Evolutionary conservation across 2,113 vertebrate species (phyloP).

Genomic region (Melozone crissalis): DNA sequence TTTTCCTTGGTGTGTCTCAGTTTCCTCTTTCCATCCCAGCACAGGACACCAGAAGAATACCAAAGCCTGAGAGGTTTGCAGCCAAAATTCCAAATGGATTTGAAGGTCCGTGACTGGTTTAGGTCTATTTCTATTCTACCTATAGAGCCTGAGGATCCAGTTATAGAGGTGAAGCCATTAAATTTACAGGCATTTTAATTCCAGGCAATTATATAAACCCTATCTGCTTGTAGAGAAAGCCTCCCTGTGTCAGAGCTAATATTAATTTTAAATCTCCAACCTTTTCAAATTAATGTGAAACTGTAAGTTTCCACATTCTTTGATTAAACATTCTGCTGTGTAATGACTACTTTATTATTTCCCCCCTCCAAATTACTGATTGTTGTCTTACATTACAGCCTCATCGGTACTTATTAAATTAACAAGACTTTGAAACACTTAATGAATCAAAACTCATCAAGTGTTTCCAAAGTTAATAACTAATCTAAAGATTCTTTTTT

Average conservation of each 20-base stretch:
- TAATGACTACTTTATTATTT: conserved; percentile 72
- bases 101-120: background rate
- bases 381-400: conserved; percentile 74
- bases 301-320: conserved; percentile 65
- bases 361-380: conserved; percentile 72
- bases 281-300: conserved; percentile 57
- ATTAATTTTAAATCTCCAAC: conserved; percentile 61
- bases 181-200: conserved; percentile 53
- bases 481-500: conserved; percentile 33
- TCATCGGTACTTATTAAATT: conserved; percentile 73
- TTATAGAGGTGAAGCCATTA: conserved; percentile 23
- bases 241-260: conserved; percentile 43
- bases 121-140: background rate
- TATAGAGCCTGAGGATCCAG: conserved; percentile 2
- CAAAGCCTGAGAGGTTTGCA: background rate
- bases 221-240: conserved; percentile 47
- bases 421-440: conserved; percentile 74
- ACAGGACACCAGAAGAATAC: background rate
- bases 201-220: conserved; percentile 44
- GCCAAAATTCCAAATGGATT: background rate
- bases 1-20: background rate
- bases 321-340: conserved; percentile 72
- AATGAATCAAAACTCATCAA: conserved; percentile 74
- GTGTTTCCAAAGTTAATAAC: conserved; percentile 71
- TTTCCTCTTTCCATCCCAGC: background rate